A percentile compares a stretch with the other conserved stretches of the same genome.
phyloP scores from a whole-genome alignment of 2,888 invertebrate genomes.

The Eupithecia exiguata region DNA sequence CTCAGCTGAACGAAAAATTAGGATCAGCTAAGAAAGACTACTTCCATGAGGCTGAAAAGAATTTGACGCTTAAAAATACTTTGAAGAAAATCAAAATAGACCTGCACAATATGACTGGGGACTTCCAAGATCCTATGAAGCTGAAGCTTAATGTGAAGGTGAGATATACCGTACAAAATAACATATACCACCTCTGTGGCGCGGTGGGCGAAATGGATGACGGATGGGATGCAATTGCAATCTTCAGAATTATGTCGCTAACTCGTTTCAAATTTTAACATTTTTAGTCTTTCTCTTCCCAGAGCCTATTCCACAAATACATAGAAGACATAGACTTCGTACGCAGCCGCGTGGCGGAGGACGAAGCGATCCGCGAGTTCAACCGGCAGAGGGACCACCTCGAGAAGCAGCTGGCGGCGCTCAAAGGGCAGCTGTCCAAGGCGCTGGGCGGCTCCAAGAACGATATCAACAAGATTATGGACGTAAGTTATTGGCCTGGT shows the following conservation, averaged over 20 bases:
- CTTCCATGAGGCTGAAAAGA: conserved; percentile 85
- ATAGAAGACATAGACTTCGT: conserved; percentile 88
- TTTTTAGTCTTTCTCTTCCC: conserved; percentile 33
- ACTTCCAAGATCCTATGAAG: conserved; percentile 89
- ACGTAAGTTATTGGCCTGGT: conserved; percentile 66
- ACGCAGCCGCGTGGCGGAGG: conserved; percentile 86
- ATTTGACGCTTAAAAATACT: conserved; percentile 85
- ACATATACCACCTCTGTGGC: too few species aligned
- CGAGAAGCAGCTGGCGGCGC: conserved; percentile 83
- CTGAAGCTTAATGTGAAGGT: conserved; percentile 83
- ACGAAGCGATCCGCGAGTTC: conserved; percentile 89
- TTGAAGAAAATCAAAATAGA: conserved; percentile 91
- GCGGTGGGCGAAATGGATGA: too few species aligned
- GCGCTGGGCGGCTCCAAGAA: conserved; percentile 75
- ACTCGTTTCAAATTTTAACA: too few species aligned
- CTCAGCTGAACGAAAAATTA: conserved; percentile 90
- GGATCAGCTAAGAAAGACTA: conserved; percentile 88
- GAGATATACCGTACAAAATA: too few species aligned
- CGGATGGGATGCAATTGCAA: too few species aligned
- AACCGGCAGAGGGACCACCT: conserved; percentile 92
- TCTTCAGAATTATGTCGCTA: too few species aligned
- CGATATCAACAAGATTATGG: conserved; percentile 86
- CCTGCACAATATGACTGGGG: conserved; percentile 90
- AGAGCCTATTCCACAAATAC: conserved; percentile 88
- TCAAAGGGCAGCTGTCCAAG: conserved; percentile 67